A percentile compares a stretch with the other conserved stretches of the same genome.
These are phyloP conservation scores for Gorsachius magnificus DNA, from an alignment of 2,797 vertebrate genomes.

Conservation along the genomic window DNA sequence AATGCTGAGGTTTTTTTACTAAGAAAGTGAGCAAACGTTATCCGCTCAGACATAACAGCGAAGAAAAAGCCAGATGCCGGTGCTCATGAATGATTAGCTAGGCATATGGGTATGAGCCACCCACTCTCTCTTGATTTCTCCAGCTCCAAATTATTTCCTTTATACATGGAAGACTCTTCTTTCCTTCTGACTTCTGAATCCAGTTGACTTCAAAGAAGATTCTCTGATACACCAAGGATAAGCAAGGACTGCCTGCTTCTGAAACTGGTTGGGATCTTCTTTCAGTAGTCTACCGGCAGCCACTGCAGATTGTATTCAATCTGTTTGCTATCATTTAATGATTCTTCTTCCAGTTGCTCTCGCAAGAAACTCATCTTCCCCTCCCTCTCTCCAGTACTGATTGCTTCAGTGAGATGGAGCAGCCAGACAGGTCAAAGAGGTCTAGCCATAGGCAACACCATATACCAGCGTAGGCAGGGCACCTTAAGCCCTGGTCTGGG, in stretches of 20 bases:
- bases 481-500: background rate
- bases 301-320: background rate
- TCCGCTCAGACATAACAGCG: background rate
- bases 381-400: accelerated
- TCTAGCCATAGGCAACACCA: accelerated
- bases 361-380: background rate
- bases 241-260: background rate
- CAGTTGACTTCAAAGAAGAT: background rate
- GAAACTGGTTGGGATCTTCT: background rate
- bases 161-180: background rate
- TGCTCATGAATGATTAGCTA: background rate
- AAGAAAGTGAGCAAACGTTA: background rate
- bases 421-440: background rate
- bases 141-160: background rate
- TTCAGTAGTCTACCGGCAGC: background rate
- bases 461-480: background rate
- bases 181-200: background rate
- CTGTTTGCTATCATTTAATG: background rate
- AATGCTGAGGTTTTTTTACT: background rate
- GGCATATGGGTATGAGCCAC: background rate
- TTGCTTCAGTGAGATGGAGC: background rate
- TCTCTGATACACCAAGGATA: background rate
- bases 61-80: background rate
- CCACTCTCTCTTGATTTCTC: background rate
- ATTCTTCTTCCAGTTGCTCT: background rate